Conservation (phyloP, 2,113 vertebrate genomes). For the Ctenomys sociabilis region DNA sequence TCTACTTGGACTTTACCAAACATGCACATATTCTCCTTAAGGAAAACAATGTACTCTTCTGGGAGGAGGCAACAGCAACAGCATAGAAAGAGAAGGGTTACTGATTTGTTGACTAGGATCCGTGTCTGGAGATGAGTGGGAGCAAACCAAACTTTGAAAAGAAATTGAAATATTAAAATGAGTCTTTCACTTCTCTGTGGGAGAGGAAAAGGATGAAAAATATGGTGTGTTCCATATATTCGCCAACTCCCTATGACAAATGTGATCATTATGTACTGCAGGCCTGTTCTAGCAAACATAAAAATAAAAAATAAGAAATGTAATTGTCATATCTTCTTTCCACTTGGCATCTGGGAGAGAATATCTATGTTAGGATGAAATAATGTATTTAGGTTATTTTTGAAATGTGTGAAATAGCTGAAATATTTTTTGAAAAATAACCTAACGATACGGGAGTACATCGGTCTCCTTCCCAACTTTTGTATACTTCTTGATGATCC, state of each 20-base stretch:
- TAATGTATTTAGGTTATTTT: neutral
- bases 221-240: neutral
- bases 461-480: neutral
- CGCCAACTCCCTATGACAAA: neutral
- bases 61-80: neutral
- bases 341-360: neutral
- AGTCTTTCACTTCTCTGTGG: neutral
- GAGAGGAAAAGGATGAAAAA: neutral
- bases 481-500: neutral
- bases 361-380: neutral
- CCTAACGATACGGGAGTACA: neutral
- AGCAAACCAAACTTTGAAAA: neutral
- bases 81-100: neutral
- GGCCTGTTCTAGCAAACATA: neutral
- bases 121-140: neutral
- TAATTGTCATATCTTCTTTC: neutral
- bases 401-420: neutral
- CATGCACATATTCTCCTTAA: neutral
- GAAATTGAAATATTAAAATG: conserved; percentile 4
- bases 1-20: neutral
- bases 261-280: no score
- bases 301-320: neutral
- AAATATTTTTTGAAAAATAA: neutral
- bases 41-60: neutral
- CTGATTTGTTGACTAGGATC: neutral